Conservation (phyloP, 30 jellyfish, hydroid and myxozoan genomes). For the Pseudorhiza aurosa region DNA sequence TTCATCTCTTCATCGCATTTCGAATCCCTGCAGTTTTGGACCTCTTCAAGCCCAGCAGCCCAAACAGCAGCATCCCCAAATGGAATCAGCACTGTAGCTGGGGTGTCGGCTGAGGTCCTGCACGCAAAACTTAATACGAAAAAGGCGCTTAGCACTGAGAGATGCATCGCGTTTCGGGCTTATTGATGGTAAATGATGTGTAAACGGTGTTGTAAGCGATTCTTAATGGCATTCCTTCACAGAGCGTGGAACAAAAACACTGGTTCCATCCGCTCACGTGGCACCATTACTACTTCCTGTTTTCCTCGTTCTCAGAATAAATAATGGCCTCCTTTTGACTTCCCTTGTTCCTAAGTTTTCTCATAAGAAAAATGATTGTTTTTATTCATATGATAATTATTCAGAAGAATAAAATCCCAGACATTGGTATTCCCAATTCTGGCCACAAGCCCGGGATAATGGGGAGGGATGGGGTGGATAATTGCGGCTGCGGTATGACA, state of each 20-base stretch:
- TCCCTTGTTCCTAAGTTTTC: too few species aligned
- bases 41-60: constrained; percentile 41
- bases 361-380: too few species aligned
- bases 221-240: background rate
- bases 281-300: constrained; percentile 31
- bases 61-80: constrained; percentile 65
- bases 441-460: too few species aligned
- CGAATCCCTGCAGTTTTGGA: constrained; percentile 22
- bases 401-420: too few species aligned
- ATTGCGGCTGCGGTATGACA: too few species aligned
- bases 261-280: constrained; percentile 6
- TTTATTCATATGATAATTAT: too few species aligned
- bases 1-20: constrained; percentile 47
- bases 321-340: background rate
- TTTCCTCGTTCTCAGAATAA: constrained; percentile 4
- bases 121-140: background rate
- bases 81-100: constrained; percentile 48
- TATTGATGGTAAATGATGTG: background rate
- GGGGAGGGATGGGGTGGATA: too few species aligned
- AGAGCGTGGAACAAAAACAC: background rate
- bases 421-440: too few species aligned
- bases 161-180: constrained; percentile 1
- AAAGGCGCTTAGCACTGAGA: background rate
- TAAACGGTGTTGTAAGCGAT: background rate
- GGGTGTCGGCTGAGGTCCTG: constrained; percentile 9